phyloP scores from a whole-genome alignment of 2,113 vertebrate genomes.

The Scomber scombrus region DNA sequence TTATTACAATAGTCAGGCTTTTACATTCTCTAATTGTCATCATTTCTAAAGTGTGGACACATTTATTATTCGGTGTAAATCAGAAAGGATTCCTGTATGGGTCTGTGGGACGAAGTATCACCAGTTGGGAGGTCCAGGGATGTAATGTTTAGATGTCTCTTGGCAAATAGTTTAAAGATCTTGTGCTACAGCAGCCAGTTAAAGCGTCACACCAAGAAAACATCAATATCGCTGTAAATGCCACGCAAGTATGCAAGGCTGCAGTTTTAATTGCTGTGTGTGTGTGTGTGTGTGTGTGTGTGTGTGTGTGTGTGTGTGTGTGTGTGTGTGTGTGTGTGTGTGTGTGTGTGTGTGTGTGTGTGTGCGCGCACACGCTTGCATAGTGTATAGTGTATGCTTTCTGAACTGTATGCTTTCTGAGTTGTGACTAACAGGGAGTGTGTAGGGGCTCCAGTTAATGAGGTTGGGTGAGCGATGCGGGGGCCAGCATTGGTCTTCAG shows the following conservation, averaged over 20 bases:
- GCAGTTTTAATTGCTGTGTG: constrained; percentile 63
- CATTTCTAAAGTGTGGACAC: constrained; percentile 14
- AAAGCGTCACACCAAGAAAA: constrained; percentile 3
- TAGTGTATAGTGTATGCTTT: constrained; percentile 26
- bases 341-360: constrained; percentile 64
- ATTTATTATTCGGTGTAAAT: constrained; percentile 28
- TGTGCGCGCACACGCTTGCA: too few species aligned
- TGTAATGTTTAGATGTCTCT: constrained; percentile 1
- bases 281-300: constrained; percentile 58
- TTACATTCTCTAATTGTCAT: constrained; percentile 34
- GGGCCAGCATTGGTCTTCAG: constrained; percentile 66
- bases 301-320: constrained; percentile 74
- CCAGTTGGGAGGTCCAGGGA: background rate
- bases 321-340: constrained; percentile 42
- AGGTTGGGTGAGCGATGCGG: constrained; percentile 68
- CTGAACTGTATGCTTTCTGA: constrained; percentile 77
- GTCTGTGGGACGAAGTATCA: constrained; percentile 2
- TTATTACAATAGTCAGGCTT: constrained; percentile 13
- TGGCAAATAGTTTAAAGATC: constrained; percentile 9
- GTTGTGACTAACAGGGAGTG: constrained; percentile 65
- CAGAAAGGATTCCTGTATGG: background rate
- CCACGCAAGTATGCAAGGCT: constrained; percentile 58
- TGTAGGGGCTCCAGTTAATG: constrained; percentile 75
- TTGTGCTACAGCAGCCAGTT: constrained; percentile 10
- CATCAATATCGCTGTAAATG: constrained; percentile 34